These are phyloP conservation scores for Pachymerium ferrugineum DNA, from an alignment of 2,888 invertebrate genomes.

Conservation along the genomic window DNA sequence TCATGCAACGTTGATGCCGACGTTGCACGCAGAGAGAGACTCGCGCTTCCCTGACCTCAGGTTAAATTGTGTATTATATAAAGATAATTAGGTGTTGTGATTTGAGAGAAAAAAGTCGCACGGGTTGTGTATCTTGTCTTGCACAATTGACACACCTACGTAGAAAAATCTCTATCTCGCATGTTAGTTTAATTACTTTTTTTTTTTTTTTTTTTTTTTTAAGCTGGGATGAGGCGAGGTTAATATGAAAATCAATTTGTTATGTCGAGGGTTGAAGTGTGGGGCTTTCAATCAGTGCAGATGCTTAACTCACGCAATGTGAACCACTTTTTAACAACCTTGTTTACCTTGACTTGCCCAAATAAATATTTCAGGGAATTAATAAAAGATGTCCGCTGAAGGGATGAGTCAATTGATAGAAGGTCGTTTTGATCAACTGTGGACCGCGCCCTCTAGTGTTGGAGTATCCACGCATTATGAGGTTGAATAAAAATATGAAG, in stretches of 20 bases:
- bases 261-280: slow-evolving; percentile 7
- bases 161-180: no score
- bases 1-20: slow-evolving; percentile 2
- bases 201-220: background rate
- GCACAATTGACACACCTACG: background rate
- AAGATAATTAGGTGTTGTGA: slow-evolving; percentile 14
- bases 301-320: slow-evolving; percentile 10
- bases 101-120: background rate
- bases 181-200: background rate
- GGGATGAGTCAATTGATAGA: slow-evolving; percentile 6
- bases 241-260: slow-evolving; percentile 6
- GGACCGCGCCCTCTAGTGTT: slow-evolving; percentile 21
- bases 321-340: slow-evolving; percentile 10
- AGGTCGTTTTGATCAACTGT: slow-evolving; percentile 6
- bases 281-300: slow-evolving; percentile 16
- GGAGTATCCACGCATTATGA: slow-evolving; percentile 18
- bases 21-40: background rate
- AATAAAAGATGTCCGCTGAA: background rate
- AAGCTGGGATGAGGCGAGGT: background rate
- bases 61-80: background rate
- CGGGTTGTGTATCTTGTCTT: background rate
- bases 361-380: background rate
- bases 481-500: background rate
- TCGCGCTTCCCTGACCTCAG: slow-evolving; percentile 7
- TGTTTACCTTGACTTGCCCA: background rate